Evolutionary conservation across 2,113 vertebrate species (phyloP), one percentile per base, ranked within the genome.

Genomic region (Vidua macroura): DNA sequence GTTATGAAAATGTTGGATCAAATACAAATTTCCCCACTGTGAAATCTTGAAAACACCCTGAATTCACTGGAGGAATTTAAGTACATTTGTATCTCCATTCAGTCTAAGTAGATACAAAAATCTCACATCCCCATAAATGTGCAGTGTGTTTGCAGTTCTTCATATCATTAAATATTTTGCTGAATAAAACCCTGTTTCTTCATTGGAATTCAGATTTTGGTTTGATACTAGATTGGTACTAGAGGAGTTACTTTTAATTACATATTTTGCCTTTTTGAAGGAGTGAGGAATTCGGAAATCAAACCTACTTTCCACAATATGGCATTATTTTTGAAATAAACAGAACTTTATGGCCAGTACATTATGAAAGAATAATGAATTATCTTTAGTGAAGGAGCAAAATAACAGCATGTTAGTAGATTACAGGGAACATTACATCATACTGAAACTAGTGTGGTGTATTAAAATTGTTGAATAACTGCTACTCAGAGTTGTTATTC

Each of bases 21-120:
- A 7, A 8, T 15, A 53, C 13, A 53, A 46, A 30, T 31, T n/a
- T 37, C 5, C 21, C 21, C 2, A 0, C 27, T 25, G 14, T 33
- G 8, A 68, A 49, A 62, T 20, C 25, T 69, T 70, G 48, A 19
- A 78, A 82, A 56, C 10, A 17, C 18, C 27, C 10, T 10, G 4
- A 73, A 52, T 31, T 75, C 21, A 67, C 4, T 0, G 1, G 7
- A 27, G 8, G 41, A 81, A 48, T n/a, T 30, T 12, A 53, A 84
- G 22, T 14, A 43, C 0, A 0, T 46, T 62, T 68, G 2, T 46
- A 15, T 37, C 9, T 78, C 9, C 21, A 15, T 39, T 70, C 23
- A 51, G 7, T 33, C 22, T 59, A 75, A 68, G 8, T 13, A 67
- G 11, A 17, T 48, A 21, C 6, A 51, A 58, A 95, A 46, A 25